Evolutionary conservation across 2,797 vertebrate genomes (phyloP).

Genomic region (Anguilla obscura): DNA sequence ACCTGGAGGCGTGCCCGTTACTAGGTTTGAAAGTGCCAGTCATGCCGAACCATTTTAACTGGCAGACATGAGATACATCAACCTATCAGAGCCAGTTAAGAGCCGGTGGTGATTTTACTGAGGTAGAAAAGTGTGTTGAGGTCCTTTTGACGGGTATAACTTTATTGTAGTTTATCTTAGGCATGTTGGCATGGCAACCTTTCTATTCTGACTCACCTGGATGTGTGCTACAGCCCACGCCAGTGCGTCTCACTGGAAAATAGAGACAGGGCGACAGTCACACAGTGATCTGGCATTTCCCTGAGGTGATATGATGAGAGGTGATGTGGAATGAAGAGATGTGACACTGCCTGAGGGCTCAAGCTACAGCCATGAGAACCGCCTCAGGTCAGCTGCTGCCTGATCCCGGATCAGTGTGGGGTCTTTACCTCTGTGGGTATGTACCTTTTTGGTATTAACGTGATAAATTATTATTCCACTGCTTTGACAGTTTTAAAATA

Average conservation of each 20-base stretch:
- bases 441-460: background rate
- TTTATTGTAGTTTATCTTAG: background rate
- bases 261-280: background rate
- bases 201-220: background rate
- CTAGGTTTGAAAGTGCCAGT: background rate
- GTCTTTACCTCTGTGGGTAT: background rate
- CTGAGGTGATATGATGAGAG: background rate
- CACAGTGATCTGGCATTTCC: background rate
- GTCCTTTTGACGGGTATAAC: background rate
- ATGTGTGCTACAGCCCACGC: background rate
- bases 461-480: background rate
- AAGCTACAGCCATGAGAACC: background rate
- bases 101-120: background rate
- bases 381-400: slow-evolving; percentile 16
- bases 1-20: background rate
- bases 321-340: slow-evolving; percentile 9
- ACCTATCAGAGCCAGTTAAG: background rate
- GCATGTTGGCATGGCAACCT: background rate
- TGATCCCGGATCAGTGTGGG: background rate
- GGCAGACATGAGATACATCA: background rate
- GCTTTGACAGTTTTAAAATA: background rate
- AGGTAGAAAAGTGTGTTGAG: background rate
- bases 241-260: background rate
- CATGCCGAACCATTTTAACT: background rate
- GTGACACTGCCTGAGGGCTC: background rate